phyloP scores from a whole-genome alignment of 2,888 invertebrate species.

The Tenthredo notha region DNA sequence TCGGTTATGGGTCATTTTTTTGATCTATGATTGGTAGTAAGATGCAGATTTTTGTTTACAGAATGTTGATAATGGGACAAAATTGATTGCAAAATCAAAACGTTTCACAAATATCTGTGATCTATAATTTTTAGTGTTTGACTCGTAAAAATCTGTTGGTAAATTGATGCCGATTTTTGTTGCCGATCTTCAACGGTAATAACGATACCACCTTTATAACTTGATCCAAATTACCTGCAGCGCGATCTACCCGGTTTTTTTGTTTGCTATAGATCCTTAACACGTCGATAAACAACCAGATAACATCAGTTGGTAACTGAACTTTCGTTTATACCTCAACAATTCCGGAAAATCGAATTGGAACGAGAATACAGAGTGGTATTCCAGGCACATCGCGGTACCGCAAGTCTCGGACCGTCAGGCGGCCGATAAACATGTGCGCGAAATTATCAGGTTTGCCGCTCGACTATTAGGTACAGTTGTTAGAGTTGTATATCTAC shows the following conservation, averaged over 20 bases:
- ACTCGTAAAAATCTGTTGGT: not conserved
- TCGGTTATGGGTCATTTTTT: not conserved
- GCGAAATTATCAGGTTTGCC: no score
- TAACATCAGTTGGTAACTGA: not conserved
- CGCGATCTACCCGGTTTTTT: conserved; percentile 24
- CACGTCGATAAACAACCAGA: not conserved
- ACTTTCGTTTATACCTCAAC: not conserved
- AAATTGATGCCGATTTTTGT: not conserved
- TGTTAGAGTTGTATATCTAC: no score
- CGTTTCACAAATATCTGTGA: not conserved
- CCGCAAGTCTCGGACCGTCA: no score
- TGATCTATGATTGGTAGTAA: not conserved
- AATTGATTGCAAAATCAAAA: not conserved
- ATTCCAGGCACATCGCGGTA: no score
- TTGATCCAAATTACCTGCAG: conserved; percentile 18
- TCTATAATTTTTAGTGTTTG: not conserved
- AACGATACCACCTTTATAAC: not conserved
- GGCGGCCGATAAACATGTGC: no score
- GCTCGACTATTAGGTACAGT: no score
- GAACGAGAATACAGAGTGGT: no score
- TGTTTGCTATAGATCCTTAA: not conserved
- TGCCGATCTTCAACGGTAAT: not conserved
- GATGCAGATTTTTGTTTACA: not conserved
- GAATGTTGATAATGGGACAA: not conserved
- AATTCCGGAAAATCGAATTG: no score